Evolutionary conservation across 2,113 vertebrate species (phyloP).

Genomic region (Oceanodroma tethys): DNA sequence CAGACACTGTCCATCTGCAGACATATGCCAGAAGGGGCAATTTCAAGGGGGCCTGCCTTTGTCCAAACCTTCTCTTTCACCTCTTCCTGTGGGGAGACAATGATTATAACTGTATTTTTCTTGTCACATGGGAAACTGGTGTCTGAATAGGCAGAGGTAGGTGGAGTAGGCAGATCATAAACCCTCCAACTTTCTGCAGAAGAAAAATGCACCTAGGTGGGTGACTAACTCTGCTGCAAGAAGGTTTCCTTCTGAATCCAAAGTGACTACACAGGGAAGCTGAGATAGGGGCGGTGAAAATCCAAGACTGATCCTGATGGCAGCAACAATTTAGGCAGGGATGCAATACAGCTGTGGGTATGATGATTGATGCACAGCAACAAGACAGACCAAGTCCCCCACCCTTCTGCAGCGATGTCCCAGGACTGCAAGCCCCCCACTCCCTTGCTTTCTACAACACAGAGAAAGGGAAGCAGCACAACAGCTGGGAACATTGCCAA

Average conservation of each 20-base stretch:
- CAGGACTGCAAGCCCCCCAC: not conserved
- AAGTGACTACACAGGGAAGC: not conserved
- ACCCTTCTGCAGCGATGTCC: fast-evolving
- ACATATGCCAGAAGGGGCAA: not conserved
- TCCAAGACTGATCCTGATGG: not conserved
- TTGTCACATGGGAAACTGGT: not conserved
- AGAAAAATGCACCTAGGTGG: not conserved
- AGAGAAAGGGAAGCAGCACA: not conserved
- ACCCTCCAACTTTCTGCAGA: not conserved
- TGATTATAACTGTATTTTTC: not conserved
- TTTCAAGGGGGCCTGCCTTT: not conserved
- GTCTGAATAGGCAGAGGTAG: not conserved
- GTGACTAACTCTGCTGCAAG: not conserved
- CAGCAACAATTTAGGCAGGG: not conserved
- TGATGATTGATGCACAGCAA: not conserved
- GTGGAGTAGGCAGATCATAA: not conserved
- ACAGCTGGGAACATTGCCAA: not conserved
- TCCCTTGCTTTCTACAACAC: not conserved
- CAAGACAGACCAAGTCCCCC: not conserved
- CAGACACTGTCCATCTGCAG: not conserved
- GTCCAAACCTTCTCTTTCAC: not conserved
- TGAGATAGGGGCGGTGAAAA: not conserved
- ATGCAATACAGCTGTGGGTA: not conserved
- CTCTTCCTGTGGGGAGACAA: not conserved
- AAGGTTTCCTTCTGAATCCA: not conserved